phyloP scores from a whole-genome alignment of 2,797 vertebrate species.

The Anguilla anguilla region DNA sequence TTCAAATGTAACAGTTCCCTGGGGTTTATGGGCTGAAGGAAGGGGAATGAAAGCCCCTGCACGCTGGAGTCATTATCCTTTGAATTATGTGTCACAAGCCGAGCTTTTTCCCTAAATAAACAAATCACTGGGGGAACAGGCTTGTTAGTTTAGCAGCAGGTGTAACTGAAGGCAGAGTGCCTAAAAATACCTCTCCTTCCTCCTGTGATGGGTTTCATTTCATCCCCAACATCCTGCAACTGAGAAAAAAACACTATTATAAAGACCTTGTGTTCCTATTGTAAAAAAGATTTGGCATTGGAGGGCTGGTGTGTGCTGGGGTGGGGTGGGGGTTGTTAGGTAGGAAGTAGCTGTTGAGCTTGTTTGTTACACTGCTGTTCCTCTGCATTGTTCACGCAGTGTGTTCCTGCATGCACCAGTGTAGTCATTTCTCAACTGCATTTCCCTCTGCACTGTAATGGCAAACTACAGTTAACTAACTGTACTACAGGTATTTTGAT shows the following conservation, averaged over 20 bases:
- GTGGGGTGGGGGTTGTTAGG: neutral
- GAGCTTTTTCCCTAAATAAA: neutral
- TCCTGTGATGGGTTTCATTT: conserved; percentile 3
- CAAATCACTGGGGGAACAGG: neutral
- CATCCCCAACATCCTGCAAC: conserved; percentile 25
- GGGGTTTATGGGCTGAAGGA: neutral
- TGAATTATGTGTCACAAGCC: neutral
- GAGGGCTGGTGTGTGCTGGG: conserved; percentile 8
- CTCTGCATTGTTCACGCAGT: neutral
- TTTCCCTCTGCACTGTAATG: neutral
- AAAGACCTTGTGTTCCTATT: conserved; percentile 18
- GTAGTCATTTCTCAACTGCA: neutral
- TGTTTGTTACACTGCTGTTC: neutral
- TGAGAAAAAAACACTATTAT: neutral
- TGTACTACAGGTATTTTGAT: neutral
- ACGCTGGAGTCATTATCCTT: neutral
- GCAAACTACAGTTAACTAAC: neutral
- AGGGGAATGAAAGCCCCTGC: neutral
- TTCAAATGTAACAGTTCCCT: neutral
- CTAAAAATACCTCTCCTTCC: conserved; percentile 31
- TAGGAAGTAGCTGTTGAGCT: neutral
- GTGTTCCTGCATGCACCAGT: neutral
- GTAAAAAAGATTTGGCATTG: neutral
- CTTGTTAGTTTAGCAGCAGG: neutral
- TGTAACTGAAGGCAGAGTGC: neutral